Evolutionary conservation across 2,113 vertebrate species (phyloP).

Genomic region (Tragelaphus buxtoni): DNA sequence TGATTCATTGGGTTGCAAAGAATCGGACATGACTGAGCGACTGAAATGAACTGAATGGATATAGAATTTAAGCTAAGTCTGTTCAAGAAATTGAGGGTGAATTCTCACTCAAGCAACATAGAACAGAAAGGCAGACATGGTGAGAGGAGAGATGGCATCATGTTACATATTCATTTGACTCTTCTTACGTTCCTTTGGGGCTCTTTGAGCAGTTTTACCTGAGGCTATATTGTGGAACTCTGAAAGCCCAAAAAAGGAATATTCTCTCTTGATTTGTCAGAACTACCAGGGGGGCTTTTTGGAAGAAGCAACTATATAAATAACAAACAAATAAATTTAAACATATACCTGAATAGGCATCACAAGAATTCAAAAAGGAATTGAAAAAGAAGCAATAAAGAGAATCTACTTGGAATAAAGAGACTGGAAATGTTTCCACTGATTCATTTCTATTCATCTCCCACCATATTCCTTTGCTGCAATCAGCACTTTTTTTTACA

Average conservation of each 20-base stretch:
- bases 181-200: neutral
- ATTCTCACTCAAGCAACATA: neutral
- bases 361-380: neutral
- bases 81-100: neutral
- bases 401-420: neutral
- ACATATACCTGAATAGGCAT: neutral
- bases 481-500: neutral
- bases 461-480: neutral
- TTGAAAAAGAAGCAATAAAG: neutral
- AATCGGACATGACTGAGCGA: too few relatives aligned
- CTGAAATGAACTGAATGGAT: neutral
- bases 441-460: neutral
- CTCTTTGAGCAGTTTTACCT: conserved; percentile 49
- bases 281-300: neutral
- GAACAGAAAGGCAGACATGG: neutral
- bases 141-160: neutral
- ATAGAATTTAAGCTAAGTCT: neutral
- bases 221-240: neutral
- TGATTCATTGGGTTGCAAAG: too few relatives aligned
- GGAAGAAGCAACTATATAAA: neutral
- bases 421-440: neutral
- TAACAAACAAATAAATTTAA: conserved; percentile 21
- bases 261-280: conserved; percentile 39
- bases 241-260: conserved; percentile 22
- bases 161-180: neutral